Evolutionary conservation across 2,113 vertebrate genomes (phyloP), one percentile per base, ranked within the genome.

Genomic region (Erpornis zantholeuca): DNA sequence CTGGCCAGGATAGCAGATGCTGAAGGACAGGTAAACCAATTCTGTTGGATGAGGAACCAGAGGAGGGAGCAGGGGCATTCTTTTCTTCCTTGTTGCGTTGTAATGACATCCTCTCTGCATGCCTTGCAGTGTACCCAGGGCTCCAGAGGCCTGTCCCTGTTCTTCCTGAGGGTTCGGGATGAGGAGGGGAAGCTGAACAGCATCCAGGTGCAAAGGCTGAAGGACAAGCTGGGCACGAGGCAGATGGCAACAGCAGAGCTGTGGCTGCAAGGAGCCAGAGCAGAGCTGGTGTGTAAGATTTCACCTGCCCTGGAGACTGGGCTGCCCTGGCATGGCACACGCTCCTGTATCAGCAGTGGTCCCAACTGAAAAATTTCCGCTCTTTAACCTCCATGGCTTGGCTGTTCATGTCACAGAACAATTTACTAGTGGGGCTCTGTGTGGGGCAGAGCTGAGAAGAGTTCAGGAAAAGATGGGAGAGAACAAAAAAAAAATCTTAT

Each of bases 161-260:
- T 99, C 97, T 99, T 98, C 77, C 95, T 98, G 29, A 98, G 98
- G 91, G 97, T 98, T 24, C 94, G 97, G 65, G 97, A 97, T 31
- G 90, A 98, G 86, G 95, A 97, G 8, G 98, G 98, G 45, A 96
- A 59, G 42, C 97, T 98, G 85, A 98, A 98, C 40, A 97, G 94
- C 18, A 98, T 99, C 60, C 97, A 98, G 59, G 98, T 99, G 76
- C 98, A 99, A 84, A 97, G 98, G 86, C 98, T 99, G 94, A 99
- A 99, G 89, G 97, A 99, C 57, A 99, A 99, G 83, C 85, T 99
- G 94, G 99, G 99, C 31, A 99, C 98, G 0, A 94, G 98, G 91
- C 98, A 98, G 96, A 90, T 99, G 98, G 98, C 99, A 15, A 99
- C 98, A 2, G 98, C 99, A 16, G 99, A 99, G 97, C 96, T 99